phyloP scores from a whole-genome alignment of 2,113 vertebrate species.

The Nothocercus julius region DNA sequence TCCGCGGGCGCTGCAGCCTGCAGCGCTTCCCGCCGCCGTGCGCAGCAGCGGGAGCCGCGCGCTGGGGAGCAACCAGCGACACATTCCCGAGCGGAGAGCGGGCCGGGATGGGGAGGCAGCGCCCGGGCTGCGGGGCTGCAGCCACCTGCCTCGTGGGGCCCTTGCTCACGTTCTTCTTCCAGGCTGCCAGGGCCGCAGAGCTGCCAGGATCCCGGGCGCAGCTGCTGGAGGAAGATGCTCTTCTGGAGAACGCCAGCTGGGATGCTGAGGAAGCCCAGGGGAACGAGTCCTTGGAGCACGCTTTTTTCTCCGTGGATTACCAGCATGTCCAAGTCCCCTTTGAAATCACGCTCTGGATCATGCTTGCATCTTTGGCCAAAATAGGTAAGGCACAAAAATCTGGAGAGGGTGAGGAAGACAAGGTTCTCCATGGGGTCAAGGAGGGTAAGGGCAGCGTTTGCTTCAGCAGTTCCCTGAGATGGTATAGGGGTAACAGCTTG shows the following conservation, averaged over 20 bases:
- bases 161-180: background rate
- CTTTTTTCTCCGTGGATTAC: slow-evolving; percentile 84
- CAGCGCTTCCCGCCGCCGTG: accelerated
- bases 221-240: background rate
- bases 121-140: background rate
- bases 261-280: background rate
- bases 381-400: slow-evolving; percentile 74
- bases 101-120: background rate
- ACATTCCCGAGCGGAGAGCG: accelerated
- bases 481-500: background rate
- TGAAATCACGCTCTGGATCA: slow-evolving; percentile 87
- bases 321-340: slow-evolving; percentile 84
- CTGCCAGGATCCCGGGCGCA: background rate
- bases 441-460: background rate
- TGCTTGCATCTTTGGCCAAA: slow-evolving; percentile 87
- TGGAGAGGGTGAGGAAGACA: background rate
- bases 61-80: background rate
- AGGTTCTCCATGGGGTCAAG: accelerated
- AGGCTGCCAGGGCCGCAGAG: background rate
- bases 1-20: background rate
- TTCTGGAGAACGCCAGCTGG: slow-evolving; percentile 39
- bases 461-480: background rate
- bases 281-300: slow-evolving; percentile 16
- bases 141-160: background rate
- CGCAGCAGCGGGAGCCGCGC: accelerated